Percentiles rank a stretch among this genome's conserved stretches.
These are phyloP conservation scores for Synanthedon tipuliformis DNA, from an alignment of 2,888 invertebrate genomes.

Conservation along the genomic window DNA sequence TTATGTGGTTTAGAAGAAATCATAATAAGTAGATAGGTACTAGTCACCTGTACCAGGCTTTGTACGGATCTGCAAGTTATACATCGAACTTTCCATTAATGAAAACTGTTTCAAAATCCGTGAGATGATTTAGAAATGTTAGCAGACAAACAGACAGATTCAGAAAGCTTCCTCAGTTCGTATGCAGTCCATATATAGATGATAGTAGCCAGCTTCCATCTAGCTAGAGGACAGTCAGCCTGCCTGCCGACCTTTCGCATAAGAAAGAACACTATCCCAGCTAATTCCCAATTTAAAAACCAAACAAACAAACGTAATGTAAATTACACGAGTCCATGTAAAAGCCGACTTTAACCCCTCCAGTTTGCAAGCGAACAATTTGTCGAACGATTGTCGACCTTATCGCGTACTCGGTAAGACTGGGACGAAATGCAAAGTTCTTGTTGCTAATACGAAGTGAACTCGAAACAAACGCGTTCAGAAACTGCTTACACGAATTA, in stretches of 20 bases:
- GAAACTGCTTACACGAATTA: constrained; percentile 71
- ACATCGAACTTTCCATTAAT: too few relatives aligned
- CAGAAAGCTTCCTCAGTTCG: not conserved
- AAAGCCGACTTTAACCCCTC: constrained; percentile 54
- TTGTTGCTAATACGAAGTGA: constrained; percentile 46
- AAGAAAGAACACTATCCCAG: constrained; percentile 25
- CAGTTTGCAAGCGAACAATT: not conserved
- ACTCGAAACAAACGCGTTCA: constrained; percentile 66
- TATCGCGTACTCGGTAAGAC: constrained; percentile 21
- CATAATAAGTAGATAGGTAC: too few relatives aligned
- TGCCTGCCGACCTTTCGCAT: not conserved
- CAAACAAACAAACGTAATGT: constrained; percentile 67
- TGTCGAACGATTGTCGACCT: constrained; percentile 17
- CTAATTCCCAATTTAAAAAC: constrained; percentile 68
- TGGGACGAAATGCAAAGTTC: constrained; percentile 12
- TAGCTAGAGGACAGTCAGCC: not conserved
- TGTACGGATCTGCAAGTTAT: too few relatives aligned
- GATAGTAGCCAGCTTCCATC: too few relatives aligned
- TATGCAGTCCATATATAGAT: not conserved
- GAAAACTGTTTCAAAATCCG: too few relatives aligned
- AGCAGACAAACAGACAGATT: too few relatives aligned
- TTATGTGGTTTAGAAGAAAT: too few relatives aligned
- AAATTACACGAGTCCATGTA: constrained; percentile 65
- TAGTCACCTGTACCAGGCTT: too few relatives aligned
- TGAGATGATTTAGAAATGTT: too few relatives aligned